A percentile compares a stretch with the other conserved stretches of the same genome.
Evolutionary conservation across 2,113 vertebrate genomes (phyloP).

Genomic region (Haemorhous mexicanus): DNA sequence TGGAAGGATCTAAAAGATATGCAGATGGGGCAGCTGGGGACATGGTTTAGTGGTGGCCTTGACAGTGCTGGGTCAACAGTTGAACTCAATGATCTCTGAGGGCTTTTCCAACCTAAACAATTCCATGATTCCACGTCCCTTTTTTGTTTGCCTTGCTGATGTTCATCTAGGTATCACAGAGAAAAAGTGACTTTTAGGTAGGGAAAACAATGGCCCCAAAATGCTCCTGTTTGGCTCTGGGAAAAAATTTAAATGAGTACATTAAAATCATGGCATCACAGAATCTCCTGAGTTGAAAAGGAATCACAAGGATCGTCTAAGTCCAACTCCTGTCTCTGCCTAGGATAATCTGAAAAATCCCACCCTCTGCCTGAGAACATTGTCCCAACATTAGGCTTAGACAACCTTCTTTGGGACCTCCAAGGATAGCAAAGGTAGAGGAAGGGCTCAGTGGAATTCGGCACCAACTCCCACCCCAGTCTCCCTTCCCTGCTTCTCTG

Average conservation of each 20-base stretch:
- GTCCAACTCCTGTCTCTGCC: neutral
- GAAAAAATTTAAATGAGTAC: neutral
- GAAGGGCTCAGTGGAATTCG: neutral
- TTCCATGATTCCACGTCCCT: neutral
- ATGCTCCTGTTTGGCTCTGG: neutral
- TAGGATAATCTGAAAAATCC: too few species aligned
- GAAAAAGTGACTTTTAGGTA: neutral
- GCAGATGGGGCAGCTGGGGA: neutral
- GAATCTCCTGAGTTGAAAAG: neutral
- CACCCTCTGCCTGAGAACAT: neutral
- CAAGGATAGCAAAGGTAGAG: neutral
- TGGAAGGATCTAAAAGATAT: neutral
- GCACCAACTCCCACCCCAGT: neutral
- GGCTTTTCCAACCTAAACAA: neutral
- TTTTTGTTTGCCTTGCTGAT: fast-evolving
- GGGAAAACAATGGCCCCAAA: neutral
- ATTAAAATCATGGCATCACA: neutral
- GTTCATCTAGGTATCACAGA: neutral
- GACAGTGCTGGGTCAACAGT: neutral
- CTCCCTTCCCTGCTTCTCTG: neutral
- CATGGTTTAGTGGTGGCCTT: neutral
- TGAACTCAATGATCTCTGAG: neutral
- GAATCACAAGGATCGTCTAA: neutral
- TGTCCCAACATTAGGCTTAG: neutral
- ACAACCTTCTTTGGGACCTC: neutral